These are phyloP conservation scores for Tanytarsus gracilentus DNA, from an alignment of 2,888 invertebrate species.

Conservation along the genomic window DNA sequence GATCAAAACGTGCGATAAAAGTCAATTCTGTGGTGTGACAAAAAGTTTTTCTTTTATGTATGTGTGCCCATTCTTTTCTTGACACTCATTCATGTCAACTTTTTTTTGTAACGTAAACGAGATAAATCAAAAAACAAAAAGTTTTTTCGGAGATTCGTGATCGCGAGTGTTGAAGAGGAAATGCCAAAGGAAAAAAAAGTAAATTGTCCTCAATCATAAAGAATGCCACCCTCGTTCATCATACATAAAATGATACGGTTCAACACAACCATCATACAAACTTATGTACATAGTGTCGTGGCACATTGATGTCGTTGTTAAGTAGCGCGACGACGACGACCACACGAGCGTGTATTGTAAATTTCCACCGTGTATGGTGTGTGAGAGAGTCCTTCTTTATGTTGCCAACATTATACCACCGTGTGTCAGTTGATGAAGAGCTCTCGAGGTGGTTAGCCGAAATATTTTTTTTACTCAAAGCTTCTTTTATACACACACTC, in stretches of 20 bases:
- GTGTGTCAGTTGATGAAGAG: conserved; percentile 26
- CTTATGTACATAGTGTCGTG: neutral
- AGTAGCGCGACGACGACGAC: no score
- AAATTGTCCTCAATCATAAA: conserved; percentile 24
- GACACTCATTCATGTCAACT: conserved; percentile 13
- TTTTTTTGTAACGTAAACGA: neutral
- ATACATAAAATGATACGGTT: conserved; percentile 12
- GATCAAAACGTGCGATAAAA: no score
- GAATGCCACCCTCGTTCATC: neutral
- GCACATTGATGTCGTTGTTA: neutral
- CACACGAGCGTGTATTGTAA: no score
- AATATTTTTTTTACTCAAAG: neutral
- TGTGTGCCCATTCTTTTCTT: neutral
- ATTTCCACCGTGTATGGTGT: neutral
- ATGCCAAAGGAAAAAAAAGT: neutral
- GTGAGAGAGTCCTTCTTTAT: conserved; percentile 12
- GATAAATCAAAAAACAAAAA: neutral
- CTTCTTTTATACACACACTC: no score
- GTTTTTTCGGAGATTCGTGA: no score
- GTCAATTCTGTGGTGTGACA: neutral
- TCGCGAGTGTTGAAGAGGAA: neutral
- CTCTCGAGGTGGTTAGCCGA: conserved; percentile 25
- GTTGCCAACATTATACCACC: neutral
- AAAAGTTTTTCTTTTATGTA: neutral
- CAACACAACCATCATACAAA: neutral